Base-by-base conservation (phyloP, 2,888 invertebrate genomes). In the Melinaea menophilus region DNA sequence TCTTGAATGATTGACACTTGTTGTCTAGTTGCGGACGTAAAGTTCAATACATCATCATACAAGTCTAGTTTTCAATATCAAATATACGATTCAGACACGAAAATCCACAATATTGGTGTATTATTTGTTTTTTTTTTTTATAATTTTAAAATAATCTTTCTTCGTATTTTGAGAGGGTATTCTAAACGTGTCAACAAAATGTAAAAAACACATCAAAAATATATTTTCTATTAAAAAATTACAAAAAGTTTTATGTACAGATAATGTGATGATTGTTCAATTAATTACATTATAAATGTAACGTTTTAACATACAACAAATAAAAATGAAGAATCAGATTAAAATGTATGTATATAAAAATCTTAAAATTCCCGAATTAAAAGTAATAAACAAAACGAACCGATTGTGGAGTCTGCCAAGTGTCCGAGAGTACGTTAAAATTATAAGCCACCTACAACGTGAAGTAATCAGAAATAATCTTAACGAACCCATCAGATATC, bases 391-490 rank as follows among this genome's bases (percentile, higher is more conserved):
- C 51, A 51, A 51, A 51, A 51, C 22, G 51, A 31, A 11, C 51
- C 31, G 51, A 51, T 51, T 51, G 51, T 31, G 31, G 51, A 61
- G 63, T 66, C 60, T 67, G 71, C 72, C 73, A 69, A 68, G 69
- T 65, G 60, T 62, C 61, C 55, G 63, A 69, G 66, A 65, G 69
- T 72, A 75, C 74, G 67, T 63, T 66, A 65, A 74, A 77, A 75
- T 79, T 72, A 72, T 63, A 63, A 55, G 57, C 64, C 77, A 70
- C 79, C 79, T 73, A 81, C 80, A 71, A 72, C 58, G 11, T 71
- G 68, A 73, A 74, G 74, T 72, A 71, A 80, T 80, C 79, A 73
- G 72, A 77, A 81, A 81, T 81, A 80, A 77, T 74, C 71, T 69
- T 71, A 71, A 77, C 72, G 73, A 73, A 75, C 72, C 66, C 68